Evolutionary conservation across 2,888 invertebrate genomes (phyloP).

Genomic region (Invenusta paracnida): DNA sequence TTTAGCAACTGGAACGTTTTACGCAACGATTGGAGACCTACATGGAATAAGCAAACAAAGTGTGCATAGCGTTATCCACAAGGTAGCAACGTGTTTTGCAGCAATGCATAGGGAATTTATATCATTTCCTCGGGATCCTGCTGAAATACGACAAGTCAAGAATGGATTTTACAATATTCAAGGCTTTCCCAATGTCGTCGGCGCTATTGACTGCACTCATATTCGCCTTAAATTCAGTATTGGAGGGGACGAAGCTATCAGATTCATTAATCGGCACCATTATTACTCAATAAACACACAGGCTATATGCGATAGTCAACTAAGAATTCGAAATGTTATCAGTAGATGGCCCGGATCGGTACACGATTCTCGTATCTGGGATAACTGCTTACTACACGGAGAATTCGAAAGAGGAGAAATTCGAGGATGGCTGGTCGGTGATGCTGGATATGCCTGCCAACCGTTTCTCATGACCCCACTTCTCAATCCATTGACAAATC

Average conservation of each 20-base stretch:
- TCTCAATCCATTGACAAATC: background rate
- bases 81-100: background rate
- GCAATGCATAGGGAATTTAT: background rate
- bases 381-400: background rate
- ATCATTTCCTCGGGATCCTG: background rate
- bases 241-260: background rate
- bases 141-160: background rate
- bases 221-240: background rate
- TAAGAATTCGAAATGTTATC: background rate
- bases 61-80: background rate
- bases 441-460: background rate
- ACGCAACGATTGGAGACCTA: background rate
- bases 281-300: background rate
- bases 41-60: background rate
- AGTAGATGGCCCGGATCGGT: background rate
- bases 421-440: background rate
- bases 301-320: background rate
- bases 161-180: background rate
- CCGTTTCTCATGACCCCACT: background rate
- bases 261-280: background rate
- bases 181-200: background rate
- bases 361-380: background rate
- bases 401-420: background rate
- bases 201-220: background rate
- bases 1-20: background rate